These are phyloP conservation scores for Monomorium pharaonis DNA, from an alignment of 1,140 invertebrate species.

Conservation along the genomic window DNA sequence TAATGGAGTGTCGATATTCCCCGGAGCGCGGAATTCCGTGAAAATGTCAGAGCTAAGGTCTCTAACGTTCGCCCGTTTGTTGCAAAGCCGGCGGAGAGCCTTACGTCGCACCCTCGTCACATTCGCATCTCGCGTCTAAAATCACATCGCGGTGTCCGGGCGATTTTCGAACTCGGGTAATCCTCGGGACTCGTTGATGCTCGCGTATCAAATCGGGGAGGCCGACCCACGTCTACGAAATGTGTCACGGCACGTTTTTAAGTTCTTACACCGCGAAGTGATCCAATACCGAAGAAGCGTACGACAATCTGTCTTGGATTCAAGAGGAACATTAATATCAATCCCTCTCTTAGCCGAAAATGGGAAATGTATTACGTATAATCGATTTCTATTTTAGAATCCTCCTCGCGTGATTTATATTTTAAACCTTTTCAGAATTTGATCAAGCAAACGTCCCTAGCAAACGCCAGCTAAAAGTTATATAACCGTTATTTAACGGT, in stretches of 20 bases:
- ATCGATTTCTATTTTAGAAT: too few relatives aligned
- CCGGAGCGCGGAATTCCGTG: not conserved
- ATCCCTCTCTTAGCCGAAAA: not conserved
- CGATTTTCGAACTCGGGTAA: not conserved
- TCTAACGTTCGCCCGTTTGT: not conserved
- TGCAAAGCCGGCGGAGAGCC: not conserved
- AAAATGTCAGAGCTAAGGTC: not conserved
- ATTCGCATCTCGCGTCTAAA: not conserved
- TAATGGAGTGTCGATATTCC: conserved; percentile 21
- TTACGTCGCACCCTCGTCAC: not conserved
- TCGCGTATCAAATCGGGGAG: not conserved
- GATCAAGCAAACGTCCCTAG: too few relatives aligned
- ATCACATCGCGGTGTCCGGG: not conserved
- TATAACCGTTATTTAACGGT: too few relatives aligned
- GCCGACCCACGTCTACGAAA: not conserved
- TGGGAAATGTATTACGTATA: not conserved
- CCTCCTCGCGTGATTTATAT: not conserved
- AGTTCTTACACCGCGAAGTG: not conserved
- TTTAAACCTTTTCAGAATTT: not conserved
- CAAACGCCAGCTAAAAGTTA: too few relatives aligned
- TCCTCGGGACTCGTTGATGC: not conserved
- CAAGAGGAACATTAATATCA: not conserved
- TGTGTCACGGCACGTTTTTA: not conserved
- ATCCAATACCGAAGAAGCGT: not conserved
- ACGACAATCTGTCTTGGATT: not conserved